Evolutionary conservation across 2,797 vertebrate genomes (phyloP).

Genomic region (Hafferia zeledoni): DNA sequence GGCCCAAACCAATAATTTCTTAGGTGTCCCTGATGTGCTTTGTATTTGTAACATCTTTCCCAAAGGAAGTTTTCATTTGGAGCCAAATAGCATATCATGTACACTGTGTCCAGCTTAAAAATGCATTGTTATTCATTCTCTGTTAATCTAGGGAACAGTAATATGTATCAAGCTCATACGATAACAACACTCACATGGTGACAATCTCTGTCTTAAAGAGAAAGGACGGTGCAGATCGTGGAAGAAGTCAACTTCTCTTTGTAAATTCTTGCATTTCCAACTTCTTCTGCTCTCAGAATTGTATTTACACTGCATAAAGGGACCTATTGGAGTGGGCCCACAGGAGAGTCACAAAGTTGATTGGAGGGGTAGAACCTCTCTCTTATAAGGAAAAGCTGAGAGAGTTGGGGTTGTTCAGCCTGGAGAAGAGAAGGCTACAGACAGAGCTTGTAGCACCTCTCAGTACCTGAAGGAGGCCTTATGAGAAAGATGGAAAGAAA

Average conservation of each 20-base stretch:
- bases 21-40: not conserved
- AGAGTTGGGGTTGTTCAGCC: not conserved
- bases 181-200: not conserved
- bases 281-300: not conserved
- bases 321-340: not conserved
- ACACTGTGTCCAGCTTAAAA: not conserved
- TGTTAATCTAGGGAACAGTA: not conserved
- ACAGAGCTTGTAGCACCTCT: not conserved
- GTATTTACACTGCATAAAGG: not conserved
- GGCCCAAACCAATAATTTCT: not conserved
- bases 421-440: not conserved
- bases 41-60: not conserved
- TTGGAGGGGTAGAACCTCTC: not conserved
- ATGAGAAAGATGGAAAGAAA: not conserved
- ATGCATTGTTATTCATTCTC: not conserved
- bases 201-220: not conserved
- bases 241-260: not conserved
- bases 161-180: not conserved
- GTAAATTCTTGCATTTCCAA: not conserved
- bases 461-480: not conserved
- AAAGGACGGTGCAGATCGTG: not conserved
- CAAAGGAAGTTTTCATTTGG: not conserved
- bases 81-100: not conserved
- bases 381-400: not conserved
- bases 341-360: not conserved